A percentile compares a stretch with the other conserved stretches of the same genome.
These are phyloP conservation scores for Caenorhabditis sp. DNA, from an alignment of 2,888 invertebrate species.

Conservation along the genomic window DNA sequence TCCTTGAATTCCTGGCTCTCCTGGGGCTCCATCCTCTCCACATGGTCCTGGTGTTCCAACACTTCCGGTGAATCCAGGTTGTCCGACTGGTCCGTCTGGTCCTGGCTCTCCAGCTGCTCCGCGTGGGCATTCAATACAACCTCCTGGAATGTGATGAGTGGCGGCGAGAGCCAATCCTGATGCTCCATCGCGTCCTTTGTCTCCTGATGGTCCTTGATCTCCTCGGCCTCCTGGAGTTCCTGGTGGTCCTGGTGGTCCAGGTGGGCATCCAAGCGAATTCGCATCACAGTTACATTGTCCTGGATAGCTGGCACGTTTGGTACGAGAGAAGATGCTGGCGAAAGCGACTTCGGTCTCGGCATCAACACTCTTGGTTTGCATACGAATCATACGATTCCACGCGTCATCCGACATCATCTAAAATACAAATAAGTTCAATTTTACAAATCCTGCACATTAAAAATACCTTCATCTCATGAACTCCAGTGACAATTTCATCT, in stretches of 20 bases:
- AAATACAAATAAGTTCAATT: conserved; percentile 3
- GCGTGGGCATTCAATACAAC: conserved; percentile 50
- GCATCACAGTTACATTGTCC: conserved; percentile 50
- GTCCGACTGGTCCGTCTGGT: conserved; percentile 47
- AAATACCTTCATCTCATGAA: conserved; percentile 48
- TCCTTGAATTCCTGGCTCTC: conserved; percentile 50
- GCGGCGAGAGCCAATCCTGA: conserved; percentile 47
- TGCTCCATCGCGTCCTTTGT: conserved; percentile 49
- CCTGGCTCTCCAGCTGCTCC: conserved; percentile 53
- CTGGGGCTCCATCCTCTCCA: conserved; percentile 47
- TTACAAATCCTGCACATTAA: background rate
- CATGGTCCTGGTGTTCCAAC: conserved; percentile 42
- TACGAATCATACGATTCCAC: conserved; percentile 51
- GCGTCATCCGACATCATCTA: conserved; percentile 54
- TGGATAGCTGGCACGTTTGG: conserved; percentile 37
- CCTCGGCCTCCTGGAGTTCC: conserved; percentile 52
- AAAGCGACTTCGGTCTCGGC: conserved; percentile 45
- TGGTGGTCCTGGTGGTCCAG: conserved; percentile 60
- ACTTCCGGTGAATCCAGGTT: conserved; percentile 50
- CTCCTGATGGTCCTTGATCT: conserved; percentile 52
- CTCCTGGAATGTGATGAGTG: conserved; percentile 52
- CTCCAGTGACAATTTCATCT: conserved; percentile 48
- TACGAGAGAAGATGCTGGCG: conserved; percentile 42
- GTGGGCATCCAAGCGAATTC: conserved; percentile 53
- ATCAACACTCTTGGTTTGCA: conserved; percentile 40